Percentiles rank a stretch among this genome's conserved stretches.
phyloP scores from a whole-genome alignment of 1,140 invertebrate species.

The Vanessa tameamea region DNA sequence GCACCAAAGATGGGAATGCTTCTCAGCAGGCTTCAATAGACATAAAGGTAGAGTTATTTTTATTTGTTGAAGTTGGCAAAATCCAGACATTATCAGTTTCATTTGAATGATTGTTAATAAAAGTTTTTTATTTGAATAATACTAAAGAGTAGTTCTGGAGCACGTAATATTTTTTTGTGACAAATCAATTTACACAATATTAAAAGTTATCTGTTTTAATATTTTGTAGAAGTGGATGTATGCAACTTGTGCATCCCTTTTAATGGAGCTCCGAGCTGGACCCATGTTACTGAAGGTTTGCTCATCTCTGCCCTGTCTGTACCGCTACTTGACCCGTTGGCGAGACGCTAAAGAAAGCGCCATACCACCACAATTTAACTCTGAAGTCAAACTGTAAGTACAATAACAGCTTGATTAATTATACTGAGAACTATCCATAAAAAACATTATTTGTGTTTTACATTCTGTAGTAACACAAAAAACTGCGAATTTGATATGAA shows the following conservation, averaged over 20 bases:
- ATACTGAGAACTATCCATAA: not conserved
- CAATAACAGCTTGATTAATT: not conserved
- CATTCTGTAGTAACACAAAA: not conserved
- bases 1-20: constrained; percentile 57
- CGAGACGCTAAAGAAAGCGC: constrained; percentile 84
- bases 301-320: constrained; percentile 87
- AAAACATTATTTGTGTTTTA: not conserved
- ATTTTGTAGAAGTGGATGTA: constrained; percentile 72
- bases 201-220: not conserved
- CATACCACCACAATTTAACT: constrained; percentile 86
- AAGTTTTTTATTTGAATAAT: too few species aligned
- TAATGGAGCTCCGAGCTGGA: constrained; percentile 87
- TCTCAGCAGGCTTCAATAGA: constrained; percentile 59
- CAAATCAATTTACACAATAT: too few species aligned
- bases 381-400: constrained; percentile 87
- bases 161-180: too few species aligned
- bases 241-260: constrained; percentile 77
- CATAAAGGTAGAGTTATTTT: constrained; percentile 55
- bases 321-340: constrained; percentile 87
- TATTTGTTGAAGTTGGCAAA: too few species aligned
- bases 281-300: constrained; percentile 90
- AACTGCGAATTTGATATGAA: too few species aligned
- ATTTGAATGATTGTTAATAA: too few species aligned
- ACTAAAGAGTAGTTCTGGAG: too few species aligned
- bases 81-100: too few species aligned